Base-by-base conservation (phyloP, 2,113 vertebrate genomes). In the Larimichthys crocea region DNA sequence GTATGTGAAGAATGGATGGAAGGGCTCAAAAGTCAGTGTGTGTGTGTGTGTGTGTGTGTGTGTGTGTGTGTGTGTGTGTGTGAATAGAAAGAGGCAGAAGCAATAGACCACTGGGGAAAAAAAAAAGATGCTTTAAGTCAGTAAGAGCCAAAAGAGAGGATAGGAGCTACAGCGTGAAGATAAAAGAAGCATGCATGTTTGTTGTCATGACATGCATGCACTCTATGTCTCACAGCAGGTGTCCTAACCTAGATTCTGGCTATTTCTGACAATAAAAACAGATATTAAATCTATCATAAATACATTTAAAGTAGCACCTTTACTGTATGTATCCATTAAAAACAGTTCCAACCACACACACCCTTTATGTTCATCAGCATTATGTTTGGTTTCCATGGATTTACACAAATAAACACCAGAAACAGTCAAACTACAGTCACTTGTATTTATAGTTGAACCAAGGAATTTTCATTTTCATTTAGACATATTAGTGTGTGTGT, bases 1-100 rank as follows among this genome's bases (percentile, higher is more conserved):
- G 84, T 76, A 56, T 59, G 50, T 14, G 31, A 52, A 57, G 52
- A 73, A 70, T 62, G 42, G 69, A 68, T 73, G 11, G n/a, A 57
- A 80, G 78, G 24, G 68, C 59, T 62, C 3, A 50, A 66, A 80
- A 70, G 52, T 86, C 76, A 66, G 19, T 7, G 19, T 11, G 35
- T 40, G 35, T 40, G 35, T 40, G 35, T 40, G 35, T 40, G 35
- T 35, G 35, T 35, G 31, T 31, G 31, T 31, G 31, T 31, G 31
- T 31, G 31, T 31, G 31, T 31, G 31, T 31, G 31, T 31, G 31
- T 31, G 19, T 7, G 19, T 11, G 31, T 35, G 35, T 40, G 35
- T 35, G 35, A 5, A 6, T 12, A 31, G 35, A 77, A 60, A 57
- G 52, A 75, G 29, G 42, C 12, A 31, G 50, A 80, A 69, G 75